A percentile compares a stretch with the other conserved stretches of the same genome.
Conservation (phyloP, 1,140 invertebrate species). For the Drosophila pseudoananassae region DNA sequence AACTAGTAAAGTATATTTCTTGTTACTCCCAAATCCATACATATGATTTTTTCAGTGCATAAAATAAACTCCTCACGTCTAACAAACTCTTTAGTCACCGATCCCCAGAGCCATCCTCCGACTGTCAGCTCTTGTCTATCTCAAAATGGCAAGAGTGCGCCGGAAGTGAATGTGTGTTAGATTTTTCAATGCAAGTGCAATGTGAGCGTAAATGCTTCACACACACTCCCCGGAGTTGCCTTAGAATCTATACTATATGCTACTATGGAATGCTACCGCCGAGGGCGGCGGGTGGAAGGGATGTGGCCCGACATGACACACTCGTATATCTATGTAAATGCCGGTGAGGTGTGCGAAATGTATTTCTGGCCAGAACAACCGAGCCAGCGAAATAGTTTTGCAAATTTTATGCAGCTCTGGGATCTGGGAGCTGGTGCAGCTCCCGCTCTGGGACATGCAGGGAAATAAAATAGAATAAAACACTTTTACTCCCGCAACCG, state of each 20-base stretch:
- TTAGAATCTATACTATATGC: background rate
- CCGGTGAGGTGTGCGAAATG: conserved; percentile 44
- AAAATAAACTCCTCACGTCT: conserved; percentile 22
- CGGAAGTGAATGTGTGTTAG: conserved; percentile 49
- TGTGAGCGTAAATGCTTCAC: conserved; percentile 47
- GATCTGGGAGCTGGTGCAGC: conserved; percentile 17
- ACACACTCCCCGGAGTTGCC: conserved; percentile 9
- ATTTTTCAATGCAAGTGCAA: conserved; percentile 67
- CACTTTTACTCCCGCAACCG: conserved; percentile 51
- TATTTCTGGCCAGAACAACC: conserved; percentile 35
- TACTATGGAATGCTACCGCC: background rate
- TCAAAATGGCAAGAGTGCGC: conserved; percentile 39
- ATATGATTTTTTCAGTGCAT: background rate
- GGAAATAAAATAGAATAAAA: conserved; percentile 30
- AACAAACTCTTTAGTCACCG: conserved; percentile 10
- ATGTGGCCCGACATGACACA: conserved; percentile 37
- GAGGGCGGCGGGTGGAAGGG: too few relatives aligned
- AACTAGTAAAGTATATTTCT: background rate
- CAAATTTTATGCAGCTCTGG: conserved; percentile 62
- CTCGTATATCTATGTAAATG: conserved; percentile 54
- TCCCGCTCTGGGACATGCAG: conserved; percentile 24
- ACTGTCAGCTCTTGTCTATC: conserved; percentile 43
- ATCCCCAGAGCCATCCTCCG: conserved; percentile 7
- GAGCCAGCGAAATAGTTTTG: conserved; percentile 49
- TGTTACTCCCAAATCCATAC: background rate